These are phyloP conservation scores for Carcharodon carcharias DNA, from an alignment of 2,797 vertebrate genomes.

Conservation along the genomic window DNA sequence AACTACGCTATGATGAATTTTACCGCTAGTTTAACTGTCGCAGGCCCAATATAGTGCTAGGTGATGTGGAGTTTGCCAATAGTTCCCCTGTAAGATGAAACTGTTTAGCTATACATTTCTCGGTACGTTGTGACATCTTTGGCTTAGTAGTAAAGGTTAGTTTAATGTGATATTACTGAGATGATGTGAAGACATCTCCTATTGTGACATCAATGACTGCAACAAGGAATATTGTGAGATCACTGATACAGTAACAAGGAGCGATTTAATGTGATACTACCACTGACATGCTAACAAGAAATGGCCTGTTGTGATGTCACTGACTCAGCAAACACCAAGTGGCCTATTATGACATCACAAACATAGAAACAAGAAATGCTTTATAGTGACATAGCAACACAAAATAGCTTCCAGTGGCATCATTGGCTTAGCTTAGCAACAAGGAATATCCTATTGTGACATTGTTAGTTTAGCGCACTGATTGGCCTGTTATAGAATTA, in stretches of 20 bases:
- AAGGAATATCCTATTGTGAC: constrained; percentile 19
- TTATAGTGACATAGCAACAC: background rate
- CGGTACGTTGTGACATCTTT: background rate
- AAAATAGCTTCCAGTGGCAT: background rate
- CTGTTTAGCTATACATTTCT: background rate
- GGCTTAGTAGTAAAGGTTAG: background rate
- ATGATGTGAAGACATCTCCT: background rate
- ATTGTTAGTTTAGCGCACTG: background rate
- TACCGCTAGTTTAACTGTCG: background rate
- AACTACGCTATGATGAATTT: background rate
- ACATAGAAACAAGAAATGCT: background rate
- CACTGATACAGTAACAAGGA: background rate
- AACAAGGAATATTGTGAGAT: background rate
- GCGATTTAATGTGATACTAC: background rate
- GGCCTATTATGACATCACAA: constrained; percentile 4
- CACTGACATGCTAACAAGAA: background rate
- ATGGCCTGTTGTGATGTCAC: background rate
- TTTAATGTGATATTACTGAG: background rate
- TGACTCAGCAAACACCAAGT: background rate
- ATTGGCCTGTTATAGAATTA: constrained; percentile 30
- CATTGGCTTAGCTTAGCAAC: constrained; percentile 16
- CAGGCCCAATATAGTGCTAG: background rate
- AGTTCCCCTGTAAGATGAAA: background rate
- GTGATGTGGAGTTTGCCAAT: background rate
- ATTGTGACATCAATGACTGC: background rate